phyloP scores from a whole-genome alignment of 2,888 invertebrate species.

The Andrena bicolor region DNA sequence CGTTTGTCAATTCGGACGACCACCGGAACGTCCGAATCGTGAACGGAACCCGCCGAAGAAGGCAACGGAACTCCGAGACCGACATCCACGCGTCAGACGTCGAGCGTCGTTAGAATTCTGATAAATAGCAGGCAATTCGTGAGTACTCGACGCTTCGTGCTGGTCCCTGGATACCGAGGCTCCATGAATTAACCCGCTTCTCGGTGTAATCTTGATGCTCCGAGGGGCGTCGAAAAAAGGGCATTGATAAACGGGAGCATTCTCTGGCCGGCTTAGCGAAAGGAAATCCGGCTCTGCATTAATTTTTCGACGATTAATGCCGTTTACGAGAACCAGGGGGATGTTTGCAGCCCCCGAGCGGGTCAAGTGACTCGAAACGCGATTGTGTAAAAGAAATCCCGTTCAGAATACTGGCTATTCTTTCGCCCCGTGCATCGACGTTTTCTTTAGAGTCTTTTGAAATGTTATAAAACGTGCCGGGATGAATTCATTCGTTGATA shows the following conservation, averaged over 20 bases:
- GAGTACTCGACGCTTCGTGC: background rate
- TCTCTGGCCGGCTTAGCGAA: slow-evolving; percentile 17
- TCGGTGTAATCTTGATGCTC: slow-evolving; percentile 9
- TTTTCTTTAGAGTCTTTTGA: background rate
- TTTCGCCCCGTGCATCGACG: background rate
- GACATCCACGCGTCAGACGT: slow-evolving; percentile 8
- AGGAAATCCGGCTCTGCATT: slow-evolving; percentile 37
- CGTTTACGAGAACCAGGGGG: slow-evolving; percentile 4
- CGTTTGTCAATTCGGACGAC: slow-evolving; percentile 58
- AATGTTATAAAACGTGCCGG: background rate
- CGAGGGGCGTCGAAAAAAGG: background rate
- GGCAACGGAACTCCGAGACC: slow-evolving; percentile 20
- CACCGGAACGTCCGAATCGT: slow-evolving; percentile 18
- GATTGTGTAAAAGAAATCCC: background rate
- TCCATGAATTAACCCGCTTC: background rate
- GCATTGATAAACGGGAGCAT: slow-evolving; percentile 2
- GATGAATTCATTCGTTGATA: background rate
- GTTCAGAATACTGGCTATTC: background rate
- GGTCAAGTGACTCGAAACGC: background rate
- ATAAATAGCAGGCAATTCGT: slow-evolving; percentile 1
- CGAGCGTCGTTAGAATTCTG: slow-evolving; percentile 16
- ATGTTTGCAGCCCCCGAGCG: background rate
- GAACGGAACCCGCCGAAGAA: slow-evolving; percentile 8
- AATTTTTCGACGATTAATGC: slow-evolving; percentile 29
- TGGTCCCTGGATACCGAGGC: background rate